These are phyloP conservation scores for Parelbella ahira DNA, from an alignment of 2,888 invertebrate species.

Conservation along the genomic window DNA sequence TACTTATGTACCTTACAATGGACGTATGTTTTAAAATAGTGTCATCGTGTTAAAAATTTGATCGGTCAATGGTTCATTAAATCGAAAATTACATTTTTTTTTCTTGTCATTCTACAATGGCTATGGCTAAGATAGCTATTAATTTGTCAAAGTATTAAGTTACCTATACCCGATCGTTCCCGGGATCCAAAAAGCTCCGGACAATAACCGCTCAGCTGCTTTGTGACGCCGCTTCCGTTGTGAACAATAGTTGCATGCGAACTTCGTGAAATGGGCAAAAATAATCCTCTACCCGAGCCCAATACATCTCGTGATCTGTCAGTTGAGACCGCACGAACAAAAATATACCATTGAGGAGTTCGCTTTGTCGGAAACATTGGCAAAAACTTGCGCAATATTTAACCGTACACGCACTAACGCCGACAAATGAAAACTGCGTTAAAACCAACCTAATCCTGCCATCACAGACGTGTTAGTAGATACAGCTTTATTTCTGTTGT, in stretches of 20 bases:
- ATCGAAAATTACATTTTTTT: too few relatives aligned
- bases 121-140: background rate
- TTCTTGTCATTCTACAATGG: too few relatives aligned
- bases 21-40: too few relatives aligned
- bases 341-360: conserved; percentile 73
- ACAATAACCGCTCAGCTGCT: conserved; percentile 66
- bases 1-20: too few relatives aligned
- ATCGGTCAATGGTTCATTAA: too few relatives aligned
- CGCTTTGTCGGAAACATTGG: conserved; percentile 70
- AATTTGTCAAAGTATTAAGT: conserved; percentile 43
- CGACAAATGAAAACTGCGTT: conserved; percentile 39
- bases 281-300: conserved; percentile 72
- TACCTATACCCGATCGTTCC: conserved; percentile 59
- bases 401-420: conserved; percentile 59
- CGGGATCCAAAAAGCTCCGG: conserved; percentile 49
- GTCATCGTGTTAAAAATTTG: too few relatives aligned
- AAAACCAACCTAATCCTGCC: conserved; percentile 38
- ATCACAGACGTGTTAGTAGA: conserved; percentile 4
- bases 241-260: conserved; percentile 76
- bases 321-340: conserved; percentile 76
- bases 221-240: conserved; percentile 74
- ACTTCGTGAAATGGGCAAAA: conserved; percentile 79
- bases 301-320: conserved; percentile 79
- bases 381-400: conserved; percentile 75
- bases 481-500: conserved; percentile 18